Base-by-base conservation (phyloP, 2,888 invertebrate genomes). In the Sycophila texana region DNA sequence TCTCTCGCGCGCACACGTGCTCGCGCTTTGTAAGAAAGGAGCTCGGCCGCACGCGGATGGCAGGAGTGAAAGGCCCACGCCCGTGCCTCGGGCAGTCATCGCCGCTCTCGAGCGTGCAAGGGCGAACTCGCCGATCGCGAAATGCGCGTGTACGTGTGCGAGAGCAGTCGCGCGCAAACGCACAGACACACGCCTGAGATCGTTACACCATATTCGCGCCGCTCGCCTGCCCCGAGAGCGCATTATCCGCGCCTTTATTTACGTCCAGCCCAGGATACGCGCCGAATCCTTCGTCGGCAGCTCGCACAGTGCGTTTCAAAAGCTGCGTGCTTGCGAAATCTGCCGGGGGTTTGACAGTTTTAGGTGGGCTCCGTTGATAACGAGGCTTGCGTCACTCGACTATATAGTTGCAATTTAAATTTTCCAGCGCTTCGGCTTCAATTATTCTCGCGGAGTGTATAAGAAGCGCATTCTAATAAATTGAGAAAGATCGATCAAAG, bases 1-100 rank as follows among this genome's bases (percentile, higher is more conserved):
- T 18, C 49, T 66, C 66, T 66, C 66, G 14, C 14, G 26, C 30
- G 58, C 71, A 73, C 78, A 74, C 74, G 79, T 76, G 76, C 73
- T 57, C 55, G 63, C 63, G 63, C 14, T 61, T 22, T 49, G 10
- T 66, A 71, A 71, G 74, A 80, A 74, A 77, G 80, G 76, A 68
- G 72, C 65, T 53, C 57, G 60, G 66, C 66, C 20, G 30, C 65
- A 18, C 49, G 72, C 74, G 74, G 77, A 78, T 72, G 66, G 81
- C 79, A 89, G 88, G 89, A 90, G 90, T 90, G 90, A 90, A 90
- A 90, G 90, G 90, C 89, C 90, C 89, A 90, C 90, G 90, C 90
- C 90, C 90, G 90, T 90, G 90, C 90, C 90, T 88, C 87, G 81
- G 90, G 90, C 89, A 87, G 84, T 84, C 84, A 79, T 67, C 82